phyloP scores from a whole-genome alignment of 1,140 invertebrate genomes.

The Fopius arisanus region DNA sequence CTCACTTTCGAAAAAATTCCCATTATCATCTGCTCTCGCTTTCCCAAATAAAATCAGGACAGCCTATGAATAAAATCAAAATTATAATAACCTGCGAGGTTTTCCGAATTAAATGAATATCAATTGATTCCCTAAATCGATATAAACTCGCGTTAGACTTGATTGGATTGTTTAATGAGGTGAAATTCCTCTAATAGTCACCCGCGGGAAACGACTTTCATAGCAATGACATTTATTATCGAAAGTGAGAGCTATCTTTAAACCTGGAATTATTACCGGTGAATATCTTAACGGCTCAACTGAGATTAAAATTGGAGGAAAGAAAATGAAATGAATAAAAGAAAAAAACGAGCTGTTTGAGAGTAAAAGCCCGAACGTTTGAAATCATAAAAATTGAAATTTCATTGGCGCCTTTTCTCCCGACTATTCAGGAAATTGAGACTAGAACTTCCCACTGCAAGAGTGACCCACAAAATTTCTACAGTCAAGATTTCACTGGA shows the following conservation, averaged over 20 bases:
- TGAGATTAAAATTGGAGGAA: neutral
- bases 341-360: neutral
- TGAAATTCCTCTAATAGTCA: constrained; percentile 23
- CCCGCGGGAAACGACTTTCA: constrained; percentile 19
- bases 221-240: constrained; percentile 30
- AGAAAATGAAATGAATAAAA: neutral
- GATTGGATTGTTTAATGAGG: constrained; percentile 26
- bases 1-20: constrained; percentile 34
- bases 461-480: neutral
- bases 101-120: neutral
- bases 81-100: neutral
- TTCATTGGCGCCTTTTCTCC: neutral
- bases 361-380: neutral
- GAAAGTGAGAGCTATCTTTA: constrained; percentile 24
- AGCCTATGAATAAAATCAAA: constrained; percentile 15
- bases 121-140: neutral
- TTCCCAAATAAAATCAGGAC: constrained; percentile 20
- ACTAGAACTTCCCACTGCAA: neutral
- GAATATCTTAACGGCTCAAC: neutral
- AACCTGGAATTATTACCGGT: neutral
- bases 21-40: constrained; percentile 27
- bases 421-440: neutral
- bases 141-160: neutral
- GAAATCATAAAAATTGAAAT: neutral
- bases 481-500: neutral